phyloP scores from a whole-genome alignment of 2,113 vertebrate species.

The Catagonus wagneri region DNA sequence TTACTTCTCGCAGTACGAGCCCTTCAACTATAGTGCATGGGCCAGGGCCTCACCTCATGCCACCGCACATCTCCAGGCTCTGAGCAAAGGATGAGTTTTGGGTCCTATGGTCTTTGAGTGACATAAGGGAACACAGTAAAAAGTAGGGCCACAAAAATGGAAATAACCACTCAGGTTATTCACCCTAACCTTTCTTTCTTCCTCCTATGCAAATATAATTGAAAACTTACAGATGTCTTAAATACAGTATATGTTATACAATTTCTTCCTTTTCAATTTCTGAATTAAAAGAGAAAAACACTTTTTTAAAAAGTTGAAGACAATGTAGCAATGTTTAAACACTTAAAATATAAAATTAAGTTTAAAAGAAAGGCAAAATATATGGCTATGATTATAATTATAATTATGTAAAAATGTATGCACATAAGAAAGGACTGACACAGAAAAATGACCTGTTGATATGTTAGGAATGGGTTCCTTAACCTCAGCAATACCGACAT shows the following conservation, averaged over 20 bases:
- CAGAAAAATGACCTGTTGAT: not conserved
- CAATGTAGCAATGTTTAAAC: constrained; percentile 30
- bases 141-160: not conserved
- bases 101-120: not conserved
- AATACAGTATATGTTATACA: not conserved
- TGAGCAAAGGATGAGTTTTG: not conserved
- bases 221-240: constrained; percentile 33
- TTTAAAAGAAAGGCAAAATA: not conserved
- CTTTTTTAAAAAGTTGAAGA: not conserved
- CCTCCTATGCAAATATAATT: constrained; percentile 25
- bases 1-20: not conserved
- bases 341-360: constrained; percentile 48
- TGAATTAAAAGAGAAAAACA: constrained; percentile 37
- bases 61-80: not conserved
- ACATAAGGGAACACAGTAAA: not conserved
- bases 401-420: constrained; percentile 3
- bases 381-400: not conserved
- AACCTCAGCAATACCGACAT: not conserved
- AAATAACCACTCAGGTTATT: not conserved
- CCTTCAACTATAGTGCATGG: not conserved
- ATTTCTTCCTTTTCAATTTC: constrained; percentile 28
- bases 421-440: not conserved
- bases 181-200: not conserved
- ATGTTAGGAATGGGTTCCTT: not conserved
- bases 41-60: not conserved